Base-by-base conservation (phyloP, 2,888 invertebrate genomes). In the Gasteruption jaculator region DNA sequence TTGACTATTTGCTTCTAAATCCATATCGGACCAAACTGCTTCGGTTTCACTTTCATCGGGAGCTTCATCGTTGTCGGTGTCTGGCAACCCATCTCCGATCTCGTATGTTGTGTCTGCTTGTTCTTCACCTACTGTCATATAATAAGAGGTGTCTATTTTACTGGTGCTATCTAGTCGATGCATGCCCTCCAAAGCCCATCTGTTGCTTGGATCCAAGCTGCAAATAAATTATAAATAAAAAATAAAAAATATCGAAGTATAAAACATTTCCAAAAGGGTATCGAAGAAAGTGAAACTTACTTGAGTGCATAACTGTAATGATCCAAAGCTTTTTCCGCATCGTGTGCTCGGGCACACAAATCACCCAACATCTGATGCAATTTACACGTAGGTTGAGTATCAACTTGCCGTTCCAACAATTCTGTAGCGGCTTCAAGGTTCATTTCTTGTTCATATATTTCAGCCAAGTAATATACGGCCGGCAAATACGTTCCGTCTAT, bases 401-500 rank as follows among this genome's bases (percentile, higher is more conserved):
- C 76, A 1, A 83, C 77, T 57, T 85, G 83, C 51, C 81, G 81
- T 52, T 80, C 76, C 11, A 89, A 66, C 57, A 89, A 62, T 26
- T 79, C 76, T 18, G 84, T 80, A 0, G 86, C 87, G 45, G 81
- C 78, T 48, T 82, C 80, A 43, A 78, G 74, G 24, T 79, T 76
- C 50, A 80, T 79, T 54, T 83, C 82, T 53, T 78, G 77, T 53
- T 82, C 81, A 32, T 82, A 77, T 44, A 86, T 79, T 57, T 86
- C 83, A 4, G 82, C 83, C 57, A 90, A 71, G 24, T 84, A 73
- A 50, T 81, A 82, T 2, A 88, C 81, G 2, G 87, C 86, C 1
- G 85, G 83, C 15, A 83, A 71, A 65, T 84, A 82, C n/a, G 74
- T 74, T 38, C 82, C 81, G 60, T 89, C 87, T 48, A 82, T 76